Evolutionary conservation across 2,888 invertebrate genomes (phyloP).

Genomic region (Folsomia candida): DNA sequence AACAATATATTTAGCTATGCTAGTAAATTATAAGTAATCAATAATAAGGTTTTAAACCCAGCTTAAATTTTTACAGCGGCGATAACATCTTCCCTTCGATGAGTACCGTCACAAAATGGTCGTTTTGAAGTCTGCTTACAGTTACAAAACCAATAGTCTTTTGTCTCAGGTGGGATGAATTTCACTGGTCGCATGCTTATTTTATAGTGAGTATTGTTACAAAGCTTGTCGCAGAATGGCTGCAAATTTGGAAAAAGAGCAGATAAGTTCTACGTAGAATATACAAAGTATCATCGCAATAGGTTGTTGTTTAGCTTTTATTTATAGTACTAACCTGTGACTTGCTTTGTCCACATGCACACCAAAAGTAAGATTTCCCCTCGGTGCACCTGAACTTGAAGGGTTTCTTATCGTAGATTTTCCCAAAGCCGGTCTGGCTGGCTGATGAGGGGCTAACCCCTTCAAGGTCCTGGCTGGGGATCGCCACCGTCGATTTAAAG

Average conservation of each 20-base stretch:
- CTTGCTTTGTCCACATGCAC: conserved; percentile 86
- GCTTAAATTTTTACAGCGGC: conserved; percentile 29
- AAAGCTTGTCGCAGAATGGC: conserved; percentile 93
- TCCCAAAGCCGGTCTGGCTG: conserved; percentile 68
- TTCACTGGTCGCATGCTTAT: conserved; percentile 74
- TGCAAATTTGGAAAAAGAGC: conserved; percentile 55
- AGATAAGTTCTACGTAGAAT: not conserved
- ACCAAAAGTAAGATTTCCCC: conserved; percentile 83
- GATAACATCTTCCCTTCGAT: conserved; percentile 71
- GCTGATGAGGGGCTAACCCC: not conserved
- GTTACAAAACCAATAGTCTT: conserved; percentile 95
- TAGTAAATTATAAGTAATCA: no score
- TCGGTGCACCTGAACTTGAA: conserved; percentile 71
- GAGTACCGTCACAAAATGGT: conserved; percentile 96
- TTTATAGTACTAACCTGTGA: conserved; percentile 60
- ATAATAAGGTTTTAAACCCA: no score
- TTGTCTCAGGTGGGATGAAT: conserved; percentile 80
- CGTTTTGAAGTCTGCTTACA: conserved; percentile 92
- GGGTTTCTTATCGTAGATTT: conserved; percentile 83
- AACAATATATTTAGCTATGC: no score
- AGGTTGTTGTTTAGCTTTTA: not conserved
- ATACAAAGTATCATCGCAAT: conserved; percentile 6
- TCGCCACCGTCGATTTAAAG: not conserved
- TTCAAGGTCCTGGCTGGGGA: conserved; percentile 12
- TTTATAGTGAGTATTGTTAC: conserved; percentile 72